Conservation (phyloP, 1,140 invertebrate genomes). For the Tyrophagus putrescentiae region DNA sequence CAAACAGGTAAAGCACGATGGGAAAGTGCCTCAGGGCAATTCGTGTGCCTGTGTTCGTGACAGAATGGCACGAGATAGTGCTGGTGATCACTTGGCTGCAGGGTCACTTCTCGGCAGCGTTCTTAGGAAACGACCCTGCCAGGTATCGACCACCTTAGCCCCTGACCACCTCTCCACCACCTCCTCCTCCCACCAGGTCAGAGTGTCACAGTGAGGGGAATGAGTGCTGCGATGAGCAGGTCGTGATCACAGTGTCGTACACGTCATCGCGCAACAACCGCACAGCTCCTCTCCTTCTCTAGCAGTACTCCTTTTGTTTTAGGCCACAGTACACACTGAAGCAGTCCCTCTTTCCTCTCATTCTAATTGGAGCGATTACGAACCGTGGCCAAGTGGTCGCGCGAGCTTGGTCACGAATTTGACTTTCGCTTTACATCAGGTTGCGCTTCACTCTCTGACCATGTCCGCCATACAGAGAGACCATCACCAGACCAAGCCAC, state of each 20-base stretch:
- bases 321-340: neutral
- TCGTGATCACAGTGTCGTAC: constrained; percentile 8
- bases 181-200: constrained; percentile 6
- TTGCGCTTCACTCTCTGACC: no score
- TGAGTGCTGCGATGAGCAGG: no score
- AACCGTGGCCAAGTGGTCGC: neutral
- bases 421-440: neutral
- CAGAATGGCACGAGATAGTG: no score
- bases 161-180: neutral
- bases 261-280: no score
- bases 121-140: no score
- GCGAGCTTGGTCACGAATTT: constrained; percentile 2
- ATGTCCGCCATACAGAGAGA: no score
- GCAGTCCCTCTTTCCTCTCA: no score
- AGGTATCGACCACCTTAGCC: neutral
- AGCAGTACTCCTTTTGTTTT: constrained; percentile 12
- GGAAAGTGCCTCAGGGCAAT: neutral
- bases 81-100: no score
- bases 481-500: no score
- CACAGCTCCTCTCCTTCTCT: no score
- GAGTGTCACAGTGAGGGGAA: neutral
- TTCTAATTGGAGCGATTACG: constrained; percentile 12
- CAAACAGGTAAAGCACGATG: neutral
- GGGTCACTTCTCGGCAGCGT: no score
- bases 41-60: neutral